These are phyloP conservation scores for Sarotherodon lohbergeri DNA, from an alignment of 2,113 vertebrate species.

Conservation along the genomic window DNA sequence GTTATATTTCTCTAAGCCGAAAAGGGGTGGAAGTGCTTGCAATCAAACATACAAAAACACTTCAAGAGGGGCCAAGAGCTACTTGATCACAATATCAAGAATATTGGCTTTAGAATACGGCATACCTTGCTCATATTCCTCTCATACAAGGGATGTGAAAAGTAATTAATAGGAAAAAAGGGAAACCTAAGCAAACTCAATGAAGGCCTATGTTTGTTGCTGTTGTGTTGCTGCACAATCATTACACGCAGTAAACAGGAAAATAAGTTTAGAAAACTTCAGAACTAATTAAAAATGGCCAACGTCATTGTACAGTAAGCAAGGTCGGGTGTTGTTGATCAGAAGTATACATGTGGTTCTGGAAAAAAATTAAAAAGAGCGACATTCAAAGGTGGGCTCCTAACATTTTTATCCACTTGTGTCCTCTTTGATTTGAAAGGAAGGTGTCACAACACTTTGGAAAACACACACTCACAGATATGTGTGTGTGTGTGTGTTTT, in stretches of 20 bases:
- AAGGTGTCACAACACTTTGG: conserved; percentile 16
- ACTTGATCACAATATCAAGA: not conserved
- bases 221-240: not conserved
- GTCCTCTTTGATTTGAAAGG: conserved; percentile 31
- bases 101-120: not conserved
- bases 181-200: not conserved
- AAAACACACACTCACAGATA: not conserved
- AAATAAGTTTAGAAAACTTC: not conserved
- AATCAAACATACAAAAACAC: not conserved
- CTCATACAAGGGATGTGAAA: not conserved
- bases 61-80: not conserved
- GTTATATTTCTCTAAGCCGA: not conserved
- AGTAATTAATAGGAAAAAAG: not conserved
- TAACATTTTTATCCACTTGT: not conserved
- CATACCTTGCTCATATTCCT: not conserved
- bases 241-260: not conserved
- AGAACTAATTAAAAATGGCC: not conserved
- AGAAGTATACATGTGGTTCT: not conserved
- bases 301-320: not conserved
- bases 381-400: not conserved
- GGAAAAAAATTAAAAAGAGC: not conserved
- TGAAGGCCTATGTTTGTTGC: not conserved
- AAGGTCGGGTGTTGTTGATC: not conserved
- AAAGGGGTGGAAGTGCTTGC: not conserved
- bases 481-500: not conserved